Conservation (phyloP, 1,140 invertebrate species). For the Aphelenchoides besseyi region DNA sequence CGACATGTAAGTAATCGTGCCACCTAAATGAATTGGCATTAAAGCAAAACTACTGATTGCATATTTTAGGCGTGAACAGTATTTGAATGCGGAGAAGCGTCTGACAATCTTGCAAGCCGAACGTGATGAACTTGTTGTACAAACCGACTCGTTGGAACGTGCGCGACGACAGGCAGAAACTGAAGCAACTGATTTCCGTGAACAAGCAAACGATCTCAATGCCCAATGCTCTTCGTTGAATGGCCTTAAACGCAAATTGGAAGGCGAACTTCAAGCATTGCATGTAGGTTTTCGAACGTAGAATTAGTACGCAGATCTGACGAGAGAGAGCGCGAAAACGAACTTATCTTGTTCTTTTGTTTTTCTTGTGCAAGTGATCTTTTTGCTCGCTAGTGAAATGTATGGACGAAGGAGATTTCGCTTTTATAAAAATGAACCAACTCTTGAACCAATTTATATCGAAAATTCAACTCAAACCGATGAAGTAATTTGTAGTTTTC, state of each 20-base stretch:
- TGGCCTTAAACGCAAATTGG: conserved; percentile 95
- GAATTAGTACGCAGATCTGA: background rate
- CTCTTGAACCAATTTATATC: background rate
- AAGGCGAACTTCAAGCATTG: conserved; percentile 91
- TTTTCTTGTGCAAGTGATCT: background rate
- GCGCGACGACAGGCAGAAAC: conserved; percentile 92
- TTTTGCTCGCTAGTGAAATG: too few species aligned
- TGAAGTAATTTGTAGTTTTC: background rate
- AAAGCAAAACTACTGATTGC: background rate
- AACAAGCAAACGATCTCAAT: conserved; percentile 89
- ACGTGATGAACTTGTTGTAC: conserved; percentile 57
- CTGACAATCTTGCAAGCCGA: conserved; percentile 70
- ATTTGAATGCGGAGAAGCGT: conserved; percentile 58
- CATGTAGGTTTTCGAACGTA: conserved; percentile 69
- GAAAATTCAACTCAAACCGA: background rate
- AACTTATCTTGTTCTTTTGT: background rate
- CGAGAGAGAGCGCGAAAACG: background rate
- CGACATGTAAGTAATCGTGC: conserved; percentile 26
- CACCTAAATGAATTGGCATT: background rate
- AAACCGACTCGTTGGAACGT: conserved; percentile 66
- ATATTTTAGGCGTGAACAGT: conserved; percentile 60
- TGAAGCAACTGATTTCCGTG: conserved; percentile 89
- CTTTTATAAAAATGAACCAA: background rate
- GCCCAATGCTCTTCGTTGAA: conserved; percentile 85
- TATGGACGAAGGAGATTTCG: background rate